Evolutionary conservation across 2,113 vertebrate species (phyloP), one percentile per base, ranked within the genome.

Genomic region (Ptilorrhoa leucosticta): DNA sequence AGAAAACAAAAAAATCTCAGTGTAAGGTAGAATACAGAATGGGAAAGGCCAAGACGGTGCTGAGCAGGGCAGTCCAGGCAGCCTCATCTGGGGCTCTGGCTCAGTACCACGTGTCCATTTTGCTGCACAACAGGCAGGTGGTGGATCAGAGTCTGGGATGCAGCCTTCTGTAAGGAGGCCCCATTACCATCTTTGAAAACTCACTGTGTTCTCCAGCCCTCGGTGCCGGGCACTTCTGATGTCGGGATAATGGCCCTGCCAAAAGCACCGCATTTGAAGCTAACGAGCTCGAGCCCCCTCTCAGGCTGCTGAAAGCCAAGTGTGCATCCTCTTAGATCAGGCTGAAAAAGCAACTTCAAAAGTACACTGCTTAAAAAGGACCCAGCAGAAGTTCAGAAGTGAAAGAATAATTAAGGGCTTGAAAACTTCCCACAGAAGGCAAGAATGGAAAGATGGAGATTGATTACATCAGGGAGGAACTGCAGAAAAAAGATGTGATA

Each of bases 21-120:
- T 1, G 10, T 30, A 44, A 54, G 63, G 42, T 22, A 42, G 63
- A 85, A 71, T 10, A 51, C 4, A 35, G 45, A 54, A 13, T 2
- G 4, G 58, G 33, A 35, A 58, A 65, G 54, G 51, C 56, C 56
- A 63, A 20, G 60, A 6, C 0, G 0, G 53, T 21, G 56, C 72
- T 60, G 48, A 56, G 91, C 35, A 47, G 73, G 40, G 48, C 65
- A 37, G n/a, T 12, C 44, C 21, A 28, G 30, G 76, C 56, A 27
- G 22, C 42, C 33, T 39, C 3, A 3, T 58, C 64, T 13, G n/a
- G 24, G 22, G 77, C 80, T 92, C 13, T 47, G 80, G 33, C 60
- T 65, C 3, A 0, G 28, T 10, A 11, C 50, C 85, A 44, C 1
- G 0, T 7, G 24, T 16, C 60, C 2, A 0, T 35, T 63, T 23